Base-by-base conservation (phyloP, 2,797 vertebrate species). In the Kryptolebias ocellatus region DNA sequence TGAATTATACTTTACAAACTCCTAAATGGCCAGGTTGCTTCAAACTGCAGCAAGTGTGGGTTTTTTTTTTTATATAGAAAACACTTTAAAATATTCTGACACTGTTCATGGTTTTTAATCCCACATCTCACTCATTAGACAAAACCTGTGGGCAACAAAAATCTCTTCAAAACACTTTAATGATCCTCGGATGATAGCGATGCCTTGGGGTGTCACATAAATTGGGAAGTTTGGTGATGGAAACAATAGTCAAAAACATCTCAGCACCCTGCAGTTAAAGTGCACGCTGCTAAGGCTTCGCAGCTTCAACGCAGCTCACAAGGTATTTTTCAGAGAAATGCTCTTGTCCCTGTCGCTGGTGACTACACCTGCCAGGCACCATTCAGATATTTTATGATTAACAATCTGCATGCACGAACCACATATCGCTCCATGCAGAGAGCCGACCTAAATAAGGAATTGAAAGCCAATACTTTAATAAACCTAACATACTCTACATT, bases 321-420 rank as follows among this genome's bases (percentile, higher is more conserved):
- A 20, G 17, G 28, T 11, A 14, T 11, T 78, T 47, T 77, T 28
- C 51, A 57, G 56, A 62, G 51, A 78, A 37, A 55, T 70, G 70
- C 80, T 87, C 64, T 85, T 76, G 81, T 87, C 78, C 78, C 27
- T 1, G 2, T 72, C 69, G 79, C 65, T 45, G 53, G 52, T 73
- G 78, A 61, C 70, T 61, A 27, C 47, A 70, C 80, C 72, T 75
- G 83, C 77, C 73, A 76, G 71, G 64, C 60, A 17, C 28, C 31
- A n/a, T 67, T 83, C 63, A 64, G 44, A 73, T 70, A 64, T 78
- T 84, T 72, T 67, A 79, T 67, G 78, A 81, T 81, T 86, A 83
- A 90, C 87, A 72, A 87, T 78, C 71, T 52, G 15, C 12, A 67
- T 67, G 71, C 53, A 67, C 50, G 42, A 64, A 62, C 53, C 71